Evolutionary conservation across 2,888 invertebrate species (phyloP), one percentile per base, ranked within the genome.

Genomic region (Zaprionus bogoriensis): DNA sequence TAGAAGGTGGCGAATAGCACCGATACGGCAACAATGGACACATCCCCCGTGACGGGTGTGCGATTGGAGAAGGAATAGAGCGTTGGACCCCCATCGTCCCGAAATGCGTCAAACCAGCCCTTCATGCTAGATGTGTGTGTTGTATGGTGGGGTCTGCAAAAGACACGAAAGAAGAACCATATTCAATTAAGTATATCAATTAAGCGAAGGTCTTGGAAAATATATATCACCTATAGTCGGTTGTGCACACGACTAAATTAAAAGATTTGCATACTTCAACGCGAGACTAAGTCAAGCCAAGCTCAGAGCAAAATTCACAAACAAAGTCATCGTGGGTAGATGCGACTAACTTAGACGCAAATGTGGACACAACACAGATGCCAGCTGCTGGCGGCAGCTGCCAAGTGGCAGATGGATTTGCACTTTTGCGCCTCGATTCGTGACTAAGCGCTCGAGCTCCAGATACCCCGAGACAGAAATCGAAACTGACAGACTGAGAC

Each of bases 91-190:
- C 98, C 98, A 93, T 98, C 96, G 92, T 95, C 95, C 90, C 99
- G 96, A 93, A 98, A 99, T 76, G 98, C 97, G 92, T 98, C 98
- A 92, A 98, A 98, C 98, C 97, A 98, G 92, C 97, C 97, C 94
- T 94, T 96, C 96, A 96, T 97, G 92, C 92, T 94, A 64, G 75
- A 71, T 53, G 44, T 50, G 19, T 20, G 28, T 38, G 75, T 80
- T 81, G 78, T 70, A 30, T 42, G 83, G 78, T 85, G 81, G 74
- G 81, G 74, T 78, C 89, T 89, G 73, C 2, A 77, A 83, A 36
- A 10, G 19, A 36, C n/a, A 17, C 0, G n/a, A 48, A 53, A 52
- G 45, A 17, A 45, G 2, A 22, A 28, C 28, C 4, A 39, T 2
- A 23, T 0, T n/a, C 3, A 12, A 41, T n/a, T 39, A 20, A 20